phyloP scores from a whole-genome alignment of 2,797 vertebrate species.

The Neosilurus hyrtlii region DNA sequence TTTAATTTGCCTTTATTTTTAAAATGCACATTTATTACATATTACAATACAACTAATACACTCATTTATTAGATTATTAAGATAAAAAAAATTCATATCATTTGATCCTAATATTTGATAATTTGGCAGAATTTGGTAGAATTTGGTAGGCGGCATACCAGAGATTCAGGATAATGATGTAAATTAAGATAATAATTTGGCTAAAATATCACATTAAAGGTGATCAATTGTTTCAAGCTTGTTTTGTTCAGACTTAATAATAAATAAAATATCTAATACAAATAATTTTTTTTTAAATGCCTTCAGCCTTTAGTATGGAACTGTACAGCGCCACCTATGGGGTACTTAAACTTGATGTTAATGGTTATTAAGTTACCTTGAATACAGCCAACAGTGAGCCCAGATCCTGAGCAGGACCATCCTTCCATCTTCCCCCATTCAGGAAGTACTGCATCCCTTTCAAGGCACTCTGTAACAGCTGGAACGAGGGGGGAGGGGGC shows the following conservation, averaged over 20 bases:
- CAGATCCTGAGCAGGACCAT: conserved; percentile 80
- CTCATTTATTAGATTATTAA: neutral
- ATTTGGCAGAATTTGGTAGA: too few species aligned
- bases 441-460: conserved; percentile 90
- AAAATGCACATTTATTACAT: neutral
- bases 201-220: neutral
- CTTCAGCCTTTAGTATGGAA: neutral
- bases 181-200: neutral
- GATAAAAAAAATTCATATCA: neutral
- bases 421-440: conserved; percentile 88
- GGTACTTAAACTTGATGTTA: neutral
- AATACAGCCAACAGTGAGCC: conserved; percentile 86
- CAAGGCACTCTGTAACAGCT: conserved; percentile 88
- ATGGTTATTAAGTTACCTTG: conserved; percentile 74
- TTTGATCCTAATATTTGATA: neutral
- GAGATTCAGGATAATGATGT: too few species aligned
- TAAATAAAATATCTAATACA: too few species aligned
- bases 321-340: too few species aligned
- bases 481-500: conserved; percentile 8
- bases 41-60: neutral
- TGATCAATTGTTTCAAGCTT: too few species aligned
- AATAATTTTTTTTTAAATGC: neutral
- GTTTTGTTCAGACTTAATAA: too few species aligned
- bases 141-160: neutral
- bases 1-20: neutral